A percentile compares a stretch with the other conserved stretches of the same genome.
Conservation (phyloP, 2,113 vertebrate genomes). For the Phocoena phocoena region DNA sequence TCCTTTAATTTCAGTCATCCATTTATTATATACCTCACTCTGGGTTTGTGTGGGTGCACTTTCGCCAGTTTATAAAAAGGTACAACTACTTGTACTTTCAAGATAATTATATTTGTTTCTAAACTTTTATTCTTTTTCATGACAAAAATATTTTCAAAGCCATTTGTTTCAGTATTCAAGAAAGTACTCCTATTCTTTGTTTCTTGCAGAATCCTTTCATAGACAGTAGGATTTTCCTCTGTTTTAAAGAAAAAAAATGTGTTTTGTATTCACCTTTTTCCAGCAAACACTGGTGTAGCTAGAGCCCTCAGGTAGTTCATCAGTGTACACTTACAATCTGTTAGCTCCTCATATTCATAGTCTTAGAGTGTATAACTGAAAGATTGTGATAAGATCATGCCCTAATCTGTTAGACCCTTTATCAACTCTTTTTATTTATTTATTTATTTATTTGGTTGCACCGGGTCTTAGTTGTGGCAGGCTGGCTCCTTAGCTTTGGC, state of each 20-base stretch:
- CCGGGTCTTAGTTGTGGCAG: too few species aligned
- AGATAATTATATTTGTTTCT: background rate
- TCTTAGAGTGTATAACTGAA: background rate
- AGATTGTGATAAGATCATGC: background rate
- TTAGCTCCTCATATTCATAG: background rate
- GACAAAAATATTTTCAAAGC: background rate
- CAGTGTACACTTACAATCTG: background rate
- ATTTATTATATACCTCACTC: background rate
- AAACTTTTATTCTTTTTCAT: background rate
- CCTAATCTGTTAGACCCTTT: background rate
- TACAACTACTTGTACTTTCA: background rate
- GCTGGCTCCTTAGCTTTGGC: too few species aligned
- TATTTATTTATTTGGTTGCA: too few species aligned
- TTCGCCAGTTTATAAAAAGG: background rate
- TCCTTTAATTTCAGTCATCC: background rate
- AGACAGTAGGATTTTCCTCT: background rate
- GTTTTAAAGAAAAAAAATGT: background rate
- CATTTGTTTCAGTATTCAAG: background rate
- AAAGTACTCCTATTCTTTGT: background rate
- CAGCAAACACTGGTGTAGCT: background rate
- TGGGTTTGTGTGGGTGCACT: background rate
- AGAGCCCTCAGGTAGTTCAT: background rate
- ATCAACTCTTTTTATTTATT: background rate
- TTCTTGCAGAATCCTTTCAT: background rate
- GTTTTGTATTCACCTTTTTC: background rate